Evolutionary conservation across 2,797 vertebrate genomes (phyloP).

Genomic region (Scleropages formosus): DNA sequence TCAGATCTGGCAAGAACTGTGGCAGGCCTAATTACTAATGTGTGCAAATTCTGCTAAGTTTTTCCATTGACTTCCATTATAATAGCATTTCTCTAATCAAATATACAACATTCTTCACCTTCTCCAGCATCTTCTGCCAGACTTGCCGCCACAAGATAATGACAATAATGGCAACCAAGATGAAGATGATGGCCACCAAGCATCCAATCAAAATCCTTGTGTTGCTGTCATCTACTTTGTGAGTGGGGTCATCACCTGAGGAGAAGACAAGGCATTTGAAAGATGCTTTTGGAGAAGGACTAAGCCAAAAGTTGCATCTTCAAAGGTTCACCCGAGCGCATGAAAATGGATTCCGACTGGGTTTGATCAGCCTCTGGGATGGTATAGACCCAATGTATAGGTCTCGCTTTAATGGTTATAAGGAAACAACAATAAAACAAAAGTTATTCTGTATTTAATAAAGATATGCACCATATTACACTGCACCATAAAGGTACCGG

Average conservation of each 20-base stretch:
- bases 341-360: neutral
- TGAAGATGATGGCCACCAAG: conserved; percentile 96
- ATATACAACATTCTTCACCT: conserved; percentile 71
- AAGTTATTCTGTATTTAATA: too few species aligned
- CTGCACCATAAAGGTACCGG: too few species aligned
- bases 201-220: conserved; percentile 94
- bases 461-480: too few species aligned
- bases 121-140: conserved; percentile 99
- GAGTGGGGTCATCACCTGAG: conserved; percentile 80
- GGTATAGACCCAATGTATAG: too few species aligned
- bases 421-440: too few species aligned
- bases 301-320: neutral
- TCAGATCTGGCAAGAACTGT: neutral
- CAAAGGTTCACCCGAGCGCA: neutral
- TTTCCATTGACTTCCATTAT: neutral
- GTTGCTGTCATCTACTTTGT: conserved; percentile 96
- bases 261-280: neutral
- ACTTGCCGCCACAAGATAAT: conserved; percentile 97
- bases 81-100: neutral
- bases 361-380: too few species aligned
- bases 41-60: neutral
- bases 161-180: conserved; percentile 92
- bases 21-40: neutral
- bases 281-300: conserved; percentile 33
- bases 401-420: too few species aligned